Percentiles rank a stretch among this genome's conserved stretches.
Conservation (phyloP, 2,888 invertebrate genomes). For the Cryptocephalus primarius region DNA sequence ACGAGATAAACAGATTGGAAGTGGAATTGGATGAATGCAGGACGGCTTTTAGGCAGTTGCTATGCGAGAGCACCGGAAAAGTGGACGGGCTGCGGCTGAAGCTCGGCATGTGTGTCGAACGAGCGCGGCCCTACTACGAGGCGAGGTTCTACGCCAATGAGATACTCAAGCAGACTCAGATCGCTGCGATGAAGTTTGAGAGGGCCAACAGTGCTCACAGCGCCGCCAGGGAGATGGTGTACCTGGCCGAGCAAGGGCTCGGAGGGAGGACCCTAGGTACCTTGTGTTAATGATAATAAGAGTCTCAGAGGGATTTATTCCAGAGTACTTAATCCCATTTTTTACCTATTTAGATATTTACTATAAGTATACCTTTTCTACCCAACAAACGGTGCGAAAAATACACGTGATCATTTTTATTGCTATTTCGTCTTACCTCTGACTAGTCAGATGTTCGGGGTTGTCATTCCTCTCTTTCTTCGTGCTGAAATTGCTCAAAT, state of each 20-base stretch:
- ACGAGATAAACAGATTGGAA: slow-evolving; percentile 85
- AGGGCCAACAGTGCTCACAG: slow-evolving; percentile 84
- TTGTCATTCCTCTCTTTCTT: no score
- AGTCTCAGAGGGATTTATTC: no score
- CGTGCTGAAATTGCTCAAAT: no score
- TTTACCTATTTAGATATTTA: no score
- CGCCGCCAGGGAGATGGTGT: slow-evolving; percentile 85
- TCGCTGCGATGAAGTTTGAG: slow-evolving; percentile 69
- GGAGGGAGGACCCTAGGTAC: slow-evolving; percentile 41
- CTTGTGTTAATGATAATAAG: slow-evolving; percentile 21
- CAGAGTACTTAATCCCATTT: no score
- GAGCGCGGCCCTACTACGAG: slow-evolving; percentile 85
- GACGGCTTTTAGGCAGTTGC: slow-evolving; percentile 65
- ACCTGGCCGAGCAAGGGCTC: slow-evolving; percentile 69
- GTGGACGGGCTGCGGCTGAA: slow-evolving; percentile 74
- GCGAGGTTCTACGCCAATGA: slow-evolving; percentile 74
- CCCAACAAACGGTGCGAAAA: no score
- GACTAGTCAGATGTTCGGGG: no score
- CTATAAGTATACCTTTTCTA: no score
- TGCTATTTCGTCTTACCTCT: no score
- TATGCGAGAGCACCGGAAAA: slow-evolving; percentile 72
- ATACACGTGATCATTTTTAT: no score
- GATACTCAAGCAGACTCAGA: slow-evolving; percentile 75
- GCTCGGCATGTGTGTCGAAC: slow-evolving; percentile 73
- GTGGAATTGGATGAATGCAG: slow-evolving; percentile 82